Evolutionary conservation across 2,113 vertebrate species (phyloP), one percentile per base, ranked within the genome.

Genomic region (Psittacara wagleri): DNA sequence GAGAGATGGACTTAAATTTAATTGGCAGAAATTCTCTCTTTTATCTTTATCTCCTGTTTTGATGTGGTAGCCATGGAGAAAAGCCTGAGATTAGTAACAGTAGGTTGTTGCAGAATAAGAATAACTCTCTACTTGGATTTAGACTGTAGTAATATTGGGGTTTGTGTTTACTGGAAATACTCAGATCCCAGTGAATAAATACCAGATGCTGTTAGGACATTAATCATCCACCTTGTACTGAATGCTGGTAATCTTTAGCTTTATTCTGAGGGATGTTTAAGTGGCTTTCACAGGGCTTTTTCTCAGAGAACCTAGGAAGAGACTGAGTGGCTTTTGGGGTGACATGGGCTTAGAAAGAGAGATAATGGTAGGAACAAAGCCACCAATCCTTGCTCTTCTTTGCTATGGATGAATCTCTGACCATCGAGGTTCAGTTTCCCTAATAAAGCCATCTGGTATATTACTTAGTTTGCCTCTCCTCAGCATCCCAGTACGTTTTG

Each of bases 1-100:
- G 86, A 5, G 29, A 95, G 77, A 94, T 78, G 62, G 88, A 91
- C 89, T 94, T 82, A 75, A 72, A 92, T 91, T 89, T 87, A 35
- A 81, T 29, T 57, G 86, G 74, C 83, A 96, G 80, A 91, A 92
- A 64, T 55, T 75, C 43, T 94, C 31, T 76, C 83, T 97, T 95
- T 96, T 92, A 94, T 93, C 94, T 92, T 97, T 94, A 92, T 91
- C 95, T 95, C 61, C 83, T 91, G 91, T 95, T 96, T 97, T 95
- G 81, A 94, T 95, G 86, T 63, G 81, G 94, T 95, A 97, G 94
- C 86, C 91, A 95, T 95, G 95, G 96, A 97, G 95, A 97, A 95
- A 92, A 84, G 43, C 89, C 52, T 48, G 41, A 89, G 91, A 96
- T 97, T 95, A 95, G 94, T 81, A 96, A 91, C 86, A 86, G 91